A percentile compares a stretch with the other conserved stretches of the same genome.
Evolutionary conservation across 2,797 vertebrate genomes (phyloP).

Genomic region (Lagorchestes hirsutus): DNA sequence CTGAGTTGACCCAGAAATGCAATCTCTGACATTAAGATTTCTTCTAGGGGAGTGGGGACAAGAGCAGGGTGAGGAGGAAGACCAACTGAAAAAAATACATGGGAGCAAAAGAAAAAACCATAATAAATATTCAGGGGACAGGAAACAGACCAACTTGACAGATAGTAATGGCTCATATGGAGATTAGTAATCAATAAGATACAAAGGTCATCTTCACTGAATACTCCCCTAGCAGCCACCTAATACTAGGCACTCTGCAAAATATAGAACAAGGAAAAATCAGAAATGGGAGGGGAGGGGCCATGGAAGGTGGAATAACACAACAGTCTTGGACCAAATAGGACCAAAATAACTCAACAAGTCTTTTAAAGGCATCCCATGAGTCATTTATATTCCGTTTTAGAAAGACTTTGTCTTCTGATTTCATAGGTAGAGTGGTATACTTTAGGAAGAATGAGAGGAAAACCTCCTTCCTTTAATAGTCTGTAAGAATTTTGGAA

Average conservation of each 20-base stretch:
- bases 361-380: background rate
- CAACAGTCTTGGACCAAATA: conserved; percentile 17
- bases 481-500: background rate
- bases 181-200: background rate
- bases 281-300: background rate
- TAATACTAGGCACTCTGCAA: background rate
- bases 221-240: background rate
- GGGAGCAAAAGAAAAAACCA: background rate
- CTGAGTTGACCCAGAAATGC: background rate
- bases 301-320: background rate
- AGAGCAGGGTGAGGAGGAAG: background rate
- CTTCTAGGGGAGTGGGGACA: background rate
- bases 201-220: background rate
- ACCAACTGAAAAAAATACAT: background rate
- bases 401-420: background rate
- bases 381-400: background rate
- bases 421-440: background rate
- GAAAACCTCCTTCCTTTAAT: background rate
- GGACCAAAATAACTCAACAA: conserved; percentile 12
- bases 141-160: background rate
- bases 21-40: background rate
- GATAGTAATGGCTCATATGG: background rate
- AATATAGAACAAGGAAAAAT: background rate
- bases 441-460: background rate
- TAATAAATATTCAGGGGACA: background rate